Percentiles rank a stretch among this genome's conserved stretches.
Evolutionary conservation across 2,888 invertebrate species (phyloP).

Genomic region (Acanthosepion esculentum): DNA sequence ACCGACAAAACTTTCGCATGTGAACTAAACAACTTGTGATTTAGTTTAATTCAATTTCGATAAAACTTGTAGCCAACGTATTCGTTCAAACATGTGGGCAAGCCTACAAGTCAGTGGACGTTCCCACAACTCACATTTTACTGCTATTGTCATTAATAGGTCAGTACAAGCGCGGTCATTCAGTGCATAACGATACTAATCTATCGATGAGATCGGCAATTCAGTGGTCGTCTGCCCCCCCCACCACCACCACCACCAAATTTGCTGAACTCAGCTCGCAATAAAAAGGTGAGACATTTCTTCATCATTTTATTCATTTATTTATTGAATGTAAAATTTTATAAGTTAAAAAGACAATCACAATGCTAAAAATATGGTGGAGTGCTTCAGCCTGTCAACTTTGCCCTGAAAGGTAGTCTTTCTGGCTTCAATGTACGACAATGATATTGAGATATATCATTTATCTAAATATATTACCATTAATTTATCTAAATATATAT

Average conservation of each 20-base stretch:
- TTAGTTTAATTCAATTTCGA: background rate
- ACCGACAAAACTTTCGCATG: background rate
- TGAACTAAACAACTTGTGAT: background rate
- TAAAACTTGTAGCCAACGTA: background rate
- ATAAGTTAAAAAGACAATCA: too few species aligned
- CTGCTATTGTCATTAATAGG: background rate
- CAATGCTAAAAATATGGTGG: too few species aligned
- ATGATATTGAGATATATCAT: too few species aligned
- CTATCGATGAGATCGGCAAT: background rate
- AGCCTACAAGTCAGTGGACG: background rate
- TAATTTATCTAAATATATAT: too few species aligned
- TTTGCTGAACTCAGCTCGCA: background rate
- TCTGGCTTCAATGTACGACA: too few species aligned
- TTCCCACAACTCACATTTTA: background rate
- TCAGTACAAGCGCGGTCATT: background rate
- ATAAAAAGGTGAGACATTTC: background rate
- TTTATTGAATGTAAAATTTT: too few species aligned
- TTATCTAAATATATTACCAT: too few species aligned
- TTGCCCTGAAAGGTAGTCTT: too few species aligned
- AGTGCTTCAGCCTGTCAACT: too few species aligned
- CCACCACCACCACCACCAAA: background rate
- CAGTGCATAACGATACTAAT: background rate
- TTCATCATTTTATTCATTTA: background rate
- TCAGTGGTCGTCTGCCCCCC: background rate
- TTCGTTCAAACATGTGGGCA: background rate